phyloP scores from a whole-genome alignment of 2,797 vertebrate genomes.

The Thaleichthys pacificus region DNA sequence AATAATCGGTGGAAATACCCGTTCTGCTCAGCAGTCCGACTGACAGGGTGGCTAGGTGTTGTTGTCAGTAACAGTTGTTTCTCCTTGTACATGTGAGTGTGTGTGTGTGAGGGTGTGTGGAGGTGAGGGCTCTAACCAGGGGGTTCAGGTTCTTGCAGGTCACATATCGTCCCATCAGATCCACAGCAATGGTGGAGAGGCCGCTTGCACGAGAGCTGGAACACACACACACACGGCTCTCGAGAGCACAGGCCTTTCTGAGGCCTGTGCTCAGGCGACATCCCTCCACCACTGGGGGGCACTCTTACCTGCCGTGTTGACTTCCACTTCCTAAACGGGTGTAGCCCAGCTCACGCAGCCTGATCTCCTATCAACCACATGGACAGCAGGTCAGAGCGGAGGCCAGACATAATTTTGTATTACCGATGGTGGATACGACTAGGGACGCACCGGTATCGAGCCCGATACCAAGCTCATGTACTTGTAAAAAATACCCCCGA shows the following conservation, averaged over 20 bases:
- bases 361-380: background rate
- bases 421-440: no score
- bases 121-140: background rate
- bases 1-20: no score
- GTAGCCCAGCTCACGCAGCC: background rate
- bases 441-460: no score
- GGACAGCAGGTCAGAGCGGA: background rate
- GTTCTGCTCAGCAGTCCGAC: no score
- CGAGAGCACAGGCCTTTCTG: background rate
- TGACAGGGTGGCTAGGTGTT: no score
- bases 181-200: conserved; percentile 48
- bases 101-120: background rate
- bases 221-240: background rate
- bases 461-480: no score
- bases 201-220: conserved; percentile 1
- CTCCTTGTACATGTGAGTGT: background rate
- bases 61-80: no score
- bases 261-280: no score
- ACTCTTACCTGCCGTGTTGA: no score
- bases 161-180: conserved; percentile 12
- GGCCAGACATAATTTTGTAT: background rate
- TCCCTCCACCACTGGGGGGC: no score
- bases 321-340: no score
- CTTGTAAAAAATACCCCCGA: background rate
- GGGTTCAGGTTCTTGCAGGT: conserved; percentile 12